These are phyloP conservation scores for Smittia sp. DNA, from an alignment of 2,888 invertebrate genomes.

Conservation along the genomic window DNA sequence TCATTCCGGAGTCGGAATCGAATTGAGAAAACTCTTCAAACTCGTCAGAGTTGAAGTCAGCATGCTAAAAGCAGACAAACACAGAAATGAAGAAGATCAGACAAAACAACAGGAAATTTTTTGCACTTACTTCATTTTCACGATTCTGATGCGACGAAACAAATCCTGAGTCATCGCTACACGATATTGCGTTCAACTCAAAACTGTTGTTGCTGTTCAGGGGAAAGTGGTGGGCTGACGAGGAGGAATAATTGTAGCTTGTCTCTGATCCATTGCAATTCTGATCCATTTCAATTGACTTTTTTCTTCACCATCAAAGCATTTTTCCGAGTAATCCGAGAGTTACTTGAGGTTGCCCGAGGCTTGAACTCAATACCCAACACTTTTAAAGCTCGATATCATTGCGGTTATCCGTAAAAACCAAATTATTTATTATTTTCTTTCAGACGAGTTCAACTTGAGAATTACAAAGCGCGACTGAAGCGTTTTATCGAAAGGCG, in stretches of 20 bases:
- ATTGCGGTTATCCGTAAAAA: not conserved
- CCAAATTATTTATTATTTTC: no score
- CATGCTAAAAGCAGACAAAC: conserved; percentile 57
- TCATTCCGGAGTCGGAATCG: conserved; percentile 74
- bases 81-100: not conserved
- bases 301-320: not conserved
- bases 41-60: conserved; percentile 55
- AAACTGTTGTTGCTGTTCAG: conserved; percentile 53
- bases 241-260: conserved; percentile 22
- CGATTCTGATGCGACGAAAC: conserved; percentile 50
- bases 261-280: conserved; percentile 18
- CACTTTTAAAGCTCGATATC: not conserved
- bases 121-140: conserved; percentile 50
- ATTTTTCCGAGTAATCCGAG: not conserved
- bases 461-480: no score
- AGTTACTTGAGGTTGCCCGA: not conserved
- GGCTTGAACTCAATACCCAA: not conserved
- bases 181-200: conserved; percentile 52
- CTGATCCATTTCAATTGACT: conserved; percentile 5
- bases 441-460: no score
- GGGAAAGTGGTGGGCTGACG: not conserved
- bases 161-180: conserved; percentile 54
- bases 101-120: not conserved
- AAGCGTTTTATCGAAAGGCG: no score
- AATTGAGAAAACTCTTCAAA: conserved; percentile 72